These are phyloP conservation scores for Pangasius djambal DNA, from an alignment of 2,797 vertebrate species.

Conservation along the genomic window DNA sequence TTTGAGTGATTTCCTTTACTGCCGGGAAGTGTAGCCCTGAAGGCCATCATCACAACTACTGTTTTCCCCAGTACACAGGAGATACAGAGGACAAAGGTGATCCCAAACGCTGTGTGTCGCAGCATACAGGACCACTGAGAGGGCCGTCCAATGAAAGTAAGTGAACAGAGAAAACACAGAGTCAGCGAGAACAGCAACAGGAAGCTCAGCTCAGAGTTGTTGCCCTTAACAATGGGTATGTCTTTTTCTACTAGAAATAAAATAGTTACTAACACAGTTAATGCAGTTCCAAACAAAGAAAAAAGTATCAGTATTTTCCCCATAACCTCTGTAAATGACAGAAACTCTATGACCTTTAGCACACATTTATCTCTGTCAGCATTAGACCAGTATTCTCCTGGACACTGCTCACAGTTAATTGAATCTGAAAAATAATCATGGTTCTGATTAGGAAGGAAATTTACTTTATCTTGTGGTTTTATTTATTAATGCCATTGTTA, in stretches of 20 bases:
- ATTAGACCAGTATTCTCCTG: conserved; percentile 75
- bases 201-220: conserved; percentile 77
- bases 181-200: conserved; percentile 73
- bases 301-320: conserved; percentile 67
- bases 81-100: conserved; percentile 75
- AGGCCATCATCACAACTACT: conserved; percentile 74
- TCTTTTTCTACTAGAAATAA: conserved; percentile 70
- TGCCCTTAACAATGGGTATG: conserved; percentile 70
- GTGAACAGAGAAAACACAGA: conserved; percentile 75
- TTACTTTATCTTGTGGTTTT: neutral
- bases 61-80: conserved; percentile 76
- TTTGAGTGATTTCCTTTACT: conserved; percentile 55
- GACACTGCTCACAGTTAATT: conserved; percentile 72
- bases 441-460: conserved; percentile 33
- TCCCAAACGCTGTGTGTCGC: conserved; percentile 72
- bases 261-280: conserved; percentile 62
- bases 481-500: conserved; percentile 30
- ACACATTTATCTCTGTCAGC: conserved; percentile 70
- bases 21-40: conserved; percentile 67
- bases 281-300: conserved; percentile 67
- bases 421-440: conserved; percentile 71
- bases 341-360: conserved; percentile 69
- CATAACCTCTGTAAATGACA: conserved; percentile 70
- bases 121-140: conserved; percentile 76
- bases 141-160: conserved; percentile 71